Conservation (phyloP, 2,888 invertebrate genomes). For the Anodontia alba region DNA sequence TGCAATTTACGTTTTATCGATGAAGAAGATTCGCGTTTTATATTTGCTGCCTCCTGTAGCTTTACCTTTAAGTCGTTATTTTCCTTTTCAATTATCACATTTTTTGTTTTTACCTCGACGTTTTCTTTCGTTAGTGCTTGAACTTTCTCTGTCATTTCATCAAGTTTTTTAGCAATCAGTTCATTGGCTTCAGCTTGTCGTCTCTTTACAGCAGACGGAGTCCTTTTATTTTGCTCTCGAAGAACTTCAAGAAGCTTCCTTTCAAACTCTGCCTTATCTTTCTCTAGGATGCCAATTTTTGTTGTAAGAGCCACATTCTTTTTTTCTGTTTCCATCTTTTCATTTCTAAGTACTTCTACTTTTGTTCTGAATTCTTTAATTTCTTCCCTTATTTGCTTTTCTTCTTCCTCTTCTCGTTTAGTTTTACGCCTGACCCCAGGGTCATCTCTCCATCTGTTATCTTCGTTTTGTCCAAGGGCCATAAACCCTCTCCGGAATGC, state of each 20-base stretch:
- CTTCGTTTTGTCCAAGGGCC: slow-evolving; percentile 53
- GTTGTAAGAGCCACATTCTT: slow-evolving; percentile 51
- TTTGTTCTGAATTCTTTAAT: slow-evolving; percentile 40
- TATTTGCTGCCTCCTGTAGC: slow-evolving; percentile 43
- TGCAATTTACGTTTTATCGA: slow-evolving; percentile 56
- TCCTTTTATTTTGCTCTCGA: slow-evolving; percentile 37
- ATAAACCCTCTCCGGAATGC: slow-evolving; percentile 55
- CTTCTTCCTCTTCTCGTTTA: slow-evolving; percentile 56
- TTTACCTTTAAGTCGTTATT: slow-evolving; percentile 42
- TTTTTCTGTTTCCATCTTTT: slow-evolving; percentile 46
- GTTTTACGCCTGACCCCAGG: slow-evolving; percentile 36
- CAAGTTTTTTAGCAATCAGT: slow-evolving; percentile 37
- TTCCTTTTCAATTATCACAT: slow-evolving; percentile 46
- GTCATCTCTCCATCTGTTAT: slow-evolving; percentile 53
- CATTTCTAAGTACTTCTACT: slow-evolving; percentile 38
- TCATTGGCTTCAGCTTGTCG: slow-evolving; percentile 24
- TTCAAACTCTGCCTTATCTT: slow-evolving; percentile 48
- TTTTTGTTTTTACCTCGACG: slow-evolving; percentile 40
- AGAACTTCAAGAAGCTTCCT: slow-evolving; percentile 37
- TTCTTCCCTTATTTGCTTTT: slow-evolving; percentile 48
- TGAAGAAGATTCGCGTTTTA: slow-evolving; percentile 54
- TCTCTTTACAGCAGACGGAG: slow-evolving; percentile 46
- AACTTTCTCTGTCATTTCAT: slow-evolving; percentile 39
- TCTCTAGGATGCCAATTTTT: slow-evolving; percentile 44
- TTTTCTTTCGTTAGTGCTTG: slow-evolving; percentile 49